Evolutionary conservation across 2,888 invertebrate species (phyloP), one percentile per base, ranked within the genome.

Genomic region (Agonopterix subpropinquella): DNA sequence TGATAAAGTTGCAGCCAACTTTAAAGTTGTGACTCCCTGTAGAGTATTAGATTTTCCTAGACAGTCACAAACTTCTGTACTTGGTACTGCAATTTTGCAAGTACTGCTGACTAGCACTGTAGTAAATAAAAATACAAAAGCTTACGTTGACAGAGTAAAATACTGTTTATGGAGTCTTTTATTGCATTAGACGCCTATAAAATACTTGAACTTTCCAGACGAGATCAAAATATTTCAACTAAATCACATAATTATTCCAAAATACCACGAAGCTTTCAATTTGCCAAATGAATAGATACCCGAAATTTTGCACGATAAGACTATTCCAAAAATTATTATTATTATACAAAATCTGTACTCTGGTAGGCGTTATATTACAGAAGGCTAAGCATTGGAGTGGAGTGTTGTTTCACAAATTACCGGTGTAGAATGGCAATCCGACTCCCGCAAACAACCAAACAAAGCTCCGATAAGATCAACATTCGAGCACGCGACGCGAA

Each of bases 371-470:
- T 53, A 60, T 67, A 55, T 63, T 59, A 58, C 56, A 58, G 65
- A 57, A 59, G 53, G 59, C 60, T 62, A 49, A 52, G 54, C 56
- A 55, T 59, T 42, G 58, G 57, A 55, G 50, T 55, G 58, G 54
- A 53, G 53, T 67, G 71, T 73, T 70, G 68, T 69, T 73, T 70
- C 60, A 62, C 66, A 75, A 75, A 76, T 77, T 73, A 64, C 67
- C 58, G 57, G 56, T 62, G 56, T 64, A 56, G 56, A 59, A 65
- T 64, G 61, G 65, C 64, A 65, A 70, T 65, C 61, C 54, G 62
- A 57, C 47, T 58, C 52, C 62, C 58, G 56, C 55, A 54, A 67
- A 67, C 60, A 63, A 61, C 59, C 59, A 63, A 67, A 67, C 62
- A 67, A 62, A 61, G 55, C n/a, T 51, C 49, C 56, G 68, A 77